Conservation (phyloP, 2,797 vertebrate species). For the Spondyliosoma cantharus region DNA sequence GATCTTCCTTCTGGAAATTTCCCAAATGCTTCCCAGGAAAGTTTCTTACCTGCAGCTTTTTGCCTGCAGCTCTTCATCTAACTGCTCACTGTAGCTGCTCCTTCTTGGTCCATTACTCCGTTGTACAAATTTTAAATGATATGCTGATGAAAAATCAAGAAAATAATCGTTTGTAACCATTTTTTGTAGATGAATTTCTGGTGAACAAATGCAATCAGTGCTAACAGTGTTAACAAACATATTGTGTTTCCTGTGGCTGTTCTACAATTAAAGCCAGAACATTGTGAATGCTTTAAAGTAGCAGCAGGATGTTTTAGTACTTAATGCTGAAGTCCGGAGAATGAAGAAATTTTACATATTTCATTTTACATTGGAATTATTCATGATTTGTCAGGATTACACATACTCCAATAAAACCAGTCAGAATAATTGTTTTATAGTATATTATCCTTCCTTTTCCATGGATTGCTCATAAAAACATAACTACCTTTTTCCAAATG, state of each 20-base stretch:
- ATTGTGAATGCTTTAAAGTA: not conserved
- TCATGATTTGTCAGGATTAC: too few species aligned
- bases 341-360: too few species aligned
- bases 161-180: not conserved
- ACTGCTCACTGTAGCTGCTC: not conserved
- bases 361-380: too few species aligned
- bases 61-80: conserved; percentile 18
- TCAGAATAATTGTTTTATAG: too few species aligned
- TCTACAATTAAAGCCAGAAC: not conserved
- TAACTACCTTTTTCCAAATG: too few species aligned
- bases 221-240: not conserved
- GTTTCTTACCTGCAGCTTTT: not conserved
- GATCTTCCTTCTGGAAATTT: not conserved
- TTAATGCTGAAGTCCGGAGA: too few species aligned
- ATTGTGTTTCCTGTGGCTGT: not conserved
- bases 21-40: not conserved
- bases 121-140: not conserved
- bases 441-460: too few species aligned
- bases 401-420: too few species aligned
- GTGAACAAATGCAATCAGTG: not conserved
- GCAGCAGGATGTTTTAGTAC: not conserved
- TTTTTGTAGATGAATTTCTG: not conserved
- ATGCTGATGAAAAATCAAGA: too few species aligned
- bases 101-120: not conserved
- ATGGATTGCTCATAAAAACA: too few species aligned